A percentile compares a stretch with the other conserved stretches of the same genome.
phyloP scores from a whole-genome alignment of 2,797 vertebrate genomes.

The Dallia pectoralis region DNA sequence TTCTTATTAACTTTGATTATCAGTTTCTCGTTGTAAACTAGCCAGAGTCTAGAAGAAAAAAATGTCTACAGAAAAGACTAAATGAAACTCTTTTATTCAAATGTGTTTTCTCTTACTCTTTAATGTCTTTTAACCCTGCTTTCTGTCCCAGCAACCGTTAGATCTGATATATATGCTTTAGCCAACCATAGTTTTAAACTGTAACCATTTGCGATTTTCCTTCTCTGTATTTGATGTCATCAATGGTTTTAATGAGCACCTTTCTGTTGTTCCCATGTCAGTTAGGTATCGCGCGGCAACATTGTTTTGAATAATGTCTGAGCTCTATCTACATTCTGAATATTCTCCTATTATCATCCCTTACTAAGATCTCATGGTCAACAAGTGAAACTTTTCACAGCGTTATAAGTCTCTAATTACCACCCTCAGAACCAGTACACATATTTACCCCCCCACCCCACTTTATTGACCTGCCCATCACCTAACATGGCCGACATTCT shows the following conservation, averaged over 20 bases:
- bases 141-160: constrained; percentile 82
- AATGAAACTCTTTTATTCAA: constrained; percentile 74
- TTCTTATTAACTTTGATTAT: constrained; percentile 76
- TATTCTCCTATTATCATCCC: constrained; percentile 38
- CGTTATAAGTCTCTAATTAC: constrained; percentile 61
- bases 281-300: constrained; percentile 70
- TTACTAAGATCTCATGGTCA: constrained; percentile 49
- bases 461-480: constrained; percentile 16
- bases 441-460: constrained; percentile 28
- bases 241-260: constrained; percentile 69
- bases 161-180: constrained; percentile 80
- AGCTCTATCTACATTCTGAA: constrained; percentile 65
- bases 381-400: constrained; percentile 62
- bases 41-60: constrained; percentile 72
- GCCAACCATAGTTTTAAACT: constrained; percentile 79
- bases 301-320: constrained; percentile 58
- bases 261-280: constrained; percentile 70
- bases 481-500: constrained; percentile 46
- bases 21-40: constrained; percentile 79
- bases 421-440: constrained; percentile 70
- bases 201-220: constrained; percentile 78
- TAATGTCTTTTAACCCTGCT: constrained; percentile 81
- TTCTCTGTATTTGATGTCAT: constrained; percentile 79
- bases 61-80: constrained; percentile 63
- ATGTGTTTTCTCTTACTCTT: constrained; percentile 79